Evolutionary conservation across 2,888 invertebrate genomes (phyloP).

Genomic region (Stratiomys singularior): DNA sequence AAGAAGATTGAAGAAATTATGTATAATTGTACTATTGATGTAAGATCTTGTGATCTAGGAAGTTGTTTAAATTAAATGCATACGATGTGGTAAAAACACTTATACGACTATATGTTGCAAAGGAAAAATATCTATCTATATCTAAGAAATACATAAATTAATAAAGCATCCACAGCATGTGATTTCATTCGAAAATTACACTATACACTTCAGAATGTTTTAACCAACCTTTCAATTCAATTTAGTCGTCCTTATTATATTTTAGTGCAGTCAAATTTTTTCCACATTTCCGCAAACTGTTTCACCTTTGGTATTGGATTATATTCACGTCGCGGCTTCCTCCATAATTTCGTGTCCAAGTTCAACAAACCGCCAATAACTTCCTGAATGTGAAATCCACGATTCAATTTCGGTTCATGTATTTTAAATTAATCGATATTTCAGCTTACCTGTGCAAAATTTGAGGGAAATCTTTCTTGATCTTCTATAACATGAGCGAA

Average conservation of each 20-base stretch:
- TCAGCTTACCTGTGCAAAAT: conserved; percentile 85
- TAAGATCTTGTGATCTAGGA: conserved; percentile 35
- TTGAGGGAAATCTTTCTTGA: conserved; percentile 82
- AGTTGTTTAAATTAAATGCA: conserved; percentile 41
- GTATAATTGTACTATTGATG: conserved; percentile 11
- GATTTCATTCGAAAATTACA: too few relatives aligned
- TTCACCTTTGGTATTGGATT: conserved; percentile 71
- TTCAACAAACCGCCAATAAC: conserved; percentile 95
- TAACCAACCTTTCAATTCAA: not conserved
- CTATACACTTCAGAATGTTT: too few relatives aligned
- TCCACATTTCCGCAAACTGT: conserved; percentile 78
- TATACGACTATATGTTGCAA: not conserved
- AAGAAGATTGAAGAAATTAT: conserved; percentile 17
- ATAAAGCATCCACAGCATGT: not conserved
- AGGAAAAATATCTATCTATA: conserved; percentile 7
- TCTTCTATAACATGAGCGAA: conserved; percentile 98
- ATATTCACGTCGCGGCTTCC: conserved; percentile 78
- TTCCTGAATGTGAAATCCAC: conserved; percentile 71
- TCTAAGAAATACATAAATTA: not conserved
- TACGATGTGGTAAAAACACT: not conserved
- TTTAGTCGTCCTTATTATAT: conserved; percentile 52
- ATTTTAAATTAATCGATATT: not conserved
- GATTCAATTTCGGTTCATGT: not conserved
- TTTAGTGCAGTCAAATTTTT: conserved; percentile 70
- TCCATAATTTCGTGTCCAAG: conserved; percentile 85